A percentile compares a stretch with the other conserved stretches of the same genome.
Evolutionary conservation across 2,888 invertebrate genomes (phyloP).

Genomic region (Chymomyza fuscimana): DNA sequence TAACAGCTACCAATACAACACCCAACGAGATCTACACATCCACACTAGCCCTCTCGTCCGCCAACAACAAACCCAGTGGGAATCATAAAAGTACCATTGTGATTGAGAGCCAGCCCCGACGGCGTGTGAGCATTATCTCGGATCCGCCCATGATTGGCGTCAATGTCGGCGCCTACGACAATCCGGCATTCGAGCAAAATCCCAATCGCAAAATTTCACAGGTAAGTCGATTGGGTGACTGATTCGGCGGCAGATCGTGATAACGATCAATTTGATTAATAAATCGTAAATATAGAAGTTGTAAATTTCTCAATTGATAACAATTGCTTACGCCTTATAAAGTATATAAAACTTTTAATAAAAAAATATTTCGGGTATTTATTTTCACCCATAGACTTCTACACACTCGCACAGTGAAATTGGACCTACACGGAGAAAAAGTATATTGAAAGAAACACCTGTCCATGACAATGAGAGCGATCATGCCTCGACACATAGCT

Average conservation of each 20-base stretch:
- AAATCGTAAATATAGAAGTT: background rate
- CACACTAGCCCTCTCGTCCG: background rate
- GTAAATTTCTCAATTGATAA: background rate
- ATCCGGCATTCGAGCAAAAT: slow-evolving; percentile 84
- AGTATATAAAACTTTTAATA: background rate
- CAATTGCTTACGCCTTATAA: background rate
- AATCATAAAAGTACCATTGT: slow-evolving; percentile 57
- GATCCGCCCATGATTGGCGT: slow-evolving; percentile 79
- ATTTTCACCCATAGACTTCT: slow-evolving; percentile 79
- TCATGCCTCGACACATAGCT: slow-evolving; percentile 77
- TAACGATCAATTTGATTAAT: slow-evolving; percentile 43
- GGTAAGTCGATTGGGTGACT: slow-evolving; percentile 56
- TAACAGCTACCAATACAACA: slow-evolving; percentile 12
- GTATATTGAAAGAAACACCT: slow-evolving; percentile 84
- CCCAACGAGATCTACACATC: slow-evolving; percentile 4
- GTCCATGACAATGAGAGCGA: slow-evolving; percentile 78
- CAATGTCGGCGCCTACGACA: slow-evolving; percentile 83
- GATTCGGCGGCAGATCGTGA: background rate
- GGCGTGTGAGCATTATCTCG: slow-evolving; percentile 84
- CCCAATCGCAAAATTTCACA: slow-evolving; percentile 79
- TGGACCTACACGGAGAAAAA: slow-evolving; percentile 86
- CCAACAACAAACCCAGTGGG: slow-evolving; percentile 22
- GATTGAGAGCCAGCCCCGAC: slow-evolving; percentile 80
- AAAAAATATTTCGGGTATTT: background rate
- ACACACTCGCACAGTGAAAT: slow-evolving; percentile 82